Evolutionary conservation across 2,797 vertebrate species (phyloP), one percentile per base, ranked within the genome.

Genomic region (Valencia hispanica): DNA sequence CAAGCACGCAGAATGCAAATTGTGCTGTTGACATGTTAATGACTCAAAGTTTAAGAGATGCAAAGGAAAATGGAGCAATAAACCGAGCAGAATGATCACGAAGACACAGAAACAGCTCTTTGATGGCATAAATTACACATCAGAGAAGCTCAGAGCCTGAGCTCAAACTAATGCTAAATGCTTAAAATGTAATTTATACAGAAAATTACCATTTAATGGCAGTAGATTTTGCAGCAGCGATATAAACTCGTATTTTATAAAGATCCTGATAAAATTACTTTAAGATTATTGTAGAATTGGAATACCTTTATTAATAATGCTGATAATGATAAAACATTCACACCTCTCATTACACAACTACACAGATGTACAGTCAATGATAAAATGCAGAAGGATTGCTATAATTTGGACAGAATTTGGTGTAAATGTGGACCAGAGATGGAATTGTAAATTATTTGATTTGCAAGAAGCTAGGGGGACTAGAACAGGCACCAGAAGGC

Each of bases 21-120:
- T 76, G 65, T 45, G 81, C 86, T 75, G 84, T 75, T 30, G 32
- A 77, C 12, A 2, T 18, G 79, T 71, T 85, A 86, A 91, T 86
- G 85, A 85, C 70, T 78, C 79, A 34, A 78, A 90, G 66, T 87
- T 57, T 86, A 80, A 88, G 84, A 70, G 20, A 65, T 66, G 82
- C 36, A 63, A 79, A 61, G 63, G 78, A 73, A 55, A 82, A 39
- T 74, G 70, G 79, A 77, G 84, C 79, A 86, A 91, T 89, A 86
- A 90, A 84, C 77, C 45, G 17, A 36, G 39, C 2, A 70, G 71
- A 87, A 87, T 91, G 80, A 82, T 69, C 77, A 79, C 63, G 61
- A 18, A 73, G 80, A 84, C 72, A 41, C 73, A 9, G 68, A 47
- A 74, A 77, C 66, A 70, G 76, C 68, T 82, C 75, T 70, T 5